These are phyloP conservation scores for Melieria omissa DNA, from an alignment of 2,888 invertebrate species.

Conservation along the genomic window DNA sequence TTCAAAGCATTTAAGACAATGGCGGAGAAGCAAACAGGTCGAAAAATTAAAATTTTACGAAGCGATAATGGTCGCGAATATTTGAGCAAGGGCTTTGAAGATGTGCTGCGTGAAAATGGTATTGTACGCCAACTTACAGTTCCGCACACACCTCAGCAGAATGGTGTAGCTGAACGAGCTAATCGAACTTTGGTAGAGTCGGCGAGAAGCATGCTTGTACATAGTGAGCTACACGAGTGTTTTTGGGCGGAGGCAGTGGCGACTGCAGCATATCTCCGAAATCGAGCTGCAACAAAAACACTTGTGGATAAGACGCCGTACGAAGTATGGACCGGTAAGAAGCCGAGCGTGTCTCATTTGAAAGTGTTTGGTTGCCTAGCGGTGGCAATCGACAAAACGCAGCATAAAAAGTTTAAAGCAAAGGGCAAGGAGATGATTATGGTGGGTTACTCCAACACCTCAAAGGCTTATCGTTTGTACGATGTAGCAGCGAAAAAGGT, in stretches of 20 bases:
- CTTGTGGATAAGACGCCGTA: neutral
- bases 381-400: slow-evolving; percentile 14
- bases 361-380: slow-evolving; percentile 15
- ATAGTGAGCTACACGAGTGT: neutral
- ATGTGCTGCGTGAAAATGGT: neutral
- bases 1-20: neutral
- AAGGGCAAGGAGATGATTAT: slow-evolving; percentile 5
- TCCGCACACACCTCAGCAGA: slow-evolving; percentile 39
- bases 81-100: neutral
- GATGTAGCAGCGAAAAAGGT: slow-evolving; percentile 16
- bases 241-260: neutral
- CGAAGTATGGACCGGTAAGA: neutral
- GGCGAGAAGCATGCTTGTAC: neutral
- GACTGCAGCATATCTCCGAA: slow-evolving; percentile 13
- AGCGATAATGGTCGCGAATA: slow-evolving; percentile 2
- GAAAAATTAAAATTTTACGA: neutral
- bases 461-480: slow-evolving; percentile 34
- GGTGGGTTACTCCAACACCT: slow-evolving; percentile 19
- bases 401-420: slow-evolving; percentile 3
- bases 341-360: slow-evolving; percentile 12
- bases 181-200: neutral
- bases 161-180: neutral
- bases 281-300: slow-evolving; percentile 4
- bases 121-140: slow-evolving; percentile 9
- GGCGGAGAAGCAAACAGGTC: neutral